Percentiles rank a stretch among this genome's conserved stretches.
Evolutionary conservation across 2,888 invertebrate genomes (phyloP).

Genomic region (Protophormia terraenovae): DNA sequence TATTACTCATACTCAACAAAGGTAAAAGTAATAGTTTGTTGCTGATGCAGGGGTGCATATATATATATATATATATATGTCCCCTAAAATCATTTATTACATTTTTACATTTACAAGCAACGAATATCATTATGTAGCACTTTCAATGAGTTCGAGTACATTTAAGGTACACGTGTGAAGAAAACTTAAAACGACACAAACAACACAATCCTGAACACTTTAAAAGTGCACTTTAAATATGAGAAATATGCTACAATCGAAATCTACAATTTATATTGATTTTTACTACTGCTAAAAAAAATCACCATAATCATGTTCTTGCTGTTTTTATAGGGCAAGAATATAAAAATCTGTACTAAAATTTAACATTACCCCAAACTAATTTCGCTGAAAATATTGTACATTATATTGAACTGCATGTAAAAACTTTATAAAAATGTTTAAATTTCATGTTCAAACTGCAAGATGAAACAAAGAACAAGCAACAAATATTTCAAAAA

Average conservation of each 20-base stretch:
- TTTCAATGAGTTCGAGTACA: not conserved
- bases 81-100: not conserved
- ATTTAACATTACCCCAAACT: not conserved
- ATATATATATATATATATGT: too few relatives aligned
- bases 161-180: not conserved
- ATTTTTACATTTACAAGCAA: not conserved
- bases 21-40: not conserved
- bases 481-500: not conserved
- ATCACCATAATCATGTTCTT: not conserved
- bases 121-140: slow-evolving; percentile 19
- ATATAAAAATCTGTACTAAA: not conserved
- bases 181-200: not conserved
- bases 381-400: too few relatives aligned
- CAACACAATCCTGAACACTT: not conserved
- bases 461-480: not conserved
- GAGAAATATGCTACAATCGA: too few relatives aligned
- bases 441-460: not conserved
- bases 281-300: not conserved
- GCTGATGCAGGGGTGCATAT: not conserved
- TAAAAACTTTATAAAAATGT: not conserved
- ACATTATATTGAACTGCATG: too few relatives aligned
- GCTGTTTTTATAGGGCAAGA: not conserved
- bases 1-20: not conserved
- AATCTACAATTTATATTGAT: slow-evolving; percentile 37
- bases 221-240: not conserved